Conservation (phyloP, 2,797 vertebrate species). For the Echiichthys vipera region DNA sequence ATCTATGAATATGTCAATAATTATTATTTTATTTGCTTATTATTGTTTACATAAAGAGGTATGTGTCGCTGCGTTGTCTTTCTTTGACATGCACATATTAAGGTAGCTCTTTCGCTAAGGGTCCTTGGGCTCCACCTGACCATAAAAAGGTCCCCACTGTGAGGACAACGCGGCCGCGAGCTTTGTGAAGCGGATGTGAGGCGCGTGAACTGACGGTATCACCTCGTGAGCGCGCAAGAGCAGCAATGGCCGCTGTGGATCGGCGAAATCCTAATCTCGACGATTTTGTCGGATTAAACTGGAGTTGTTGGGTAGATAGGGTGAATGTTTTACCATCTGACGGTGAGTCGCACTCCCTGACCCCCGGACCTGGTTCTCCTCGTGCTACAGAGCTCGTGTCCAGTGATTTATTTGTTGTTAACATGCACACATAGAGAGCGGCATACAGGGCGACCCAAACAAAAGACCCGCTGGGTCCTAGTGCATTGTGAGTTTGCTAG, state of each 20-base stretch:
- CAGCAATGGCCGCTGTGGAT: conserved; percentile 91
- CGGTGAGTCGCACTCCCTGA: conserved; percentile 83
- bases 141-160: too few relatives aligned
- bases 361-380: not conserved
- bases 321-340: conserved; percentile 82
- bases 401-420: conserved; percentile 62
- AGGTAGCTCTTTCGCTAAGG: too few relatives aligned
- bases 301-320: conserved; percentile 89
- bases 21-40: too few relatives aligned
- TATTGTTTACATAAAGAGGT: too few relatives aligned
- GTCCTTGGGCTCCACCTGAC: too few relatives aligned
- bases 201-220: conserved; percentile 83
- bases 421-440: conserved; percentile 56
- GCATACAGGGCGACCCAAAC: conserved; percentile 83
- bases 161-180: conserved; percentile 78
- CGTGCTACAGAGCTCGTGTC: not conserved
- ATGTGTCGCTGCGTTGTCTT: too few relatives aligned
- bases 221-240: conserved; percentile 87
- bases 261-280: conserved; percentile 90
- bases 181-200: conserved; percentile 51
- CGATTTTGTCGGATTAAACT: conserved; percentile 92
- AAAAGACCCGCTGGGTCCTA: conserved; percentile 92
- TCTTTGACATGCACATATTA: too few relatives aligned
- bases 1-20: too few relatives aligned
- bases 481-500: conserved; percentile 76